These are phyloP conservation scores for Columba guinea DNA, from an alignment of 2,797 vertebrate genomes.

Conservation along the genomic window DNA sequence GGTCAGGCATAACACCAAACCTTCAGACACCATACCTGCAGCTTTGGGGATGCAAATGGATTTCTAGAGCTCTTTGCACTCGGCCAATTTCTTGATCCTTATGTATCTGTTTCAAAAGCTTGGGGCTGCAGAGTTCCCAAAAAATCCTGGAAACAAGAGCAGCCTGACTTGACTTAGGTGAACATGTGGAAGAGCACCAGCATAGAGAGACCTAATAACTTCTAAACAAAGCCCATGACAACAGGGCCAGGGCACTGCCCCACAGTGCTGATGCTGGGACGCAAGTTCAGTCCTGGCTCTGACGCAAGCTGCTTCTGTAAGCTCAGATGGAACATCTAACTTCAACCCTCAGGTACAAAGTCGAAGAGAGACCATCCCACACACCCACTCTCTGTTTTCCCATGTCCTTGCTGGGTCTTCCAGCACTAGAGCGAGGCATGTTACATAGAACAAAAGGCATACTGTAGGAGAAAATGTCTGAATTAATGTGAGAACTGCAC, in stretches of 20 bases:
- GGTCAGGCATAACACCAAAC: neutral
- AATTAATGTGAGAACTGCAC: neutral
- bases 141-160: neutral
- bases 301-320: neutral
- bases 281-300: neutral
- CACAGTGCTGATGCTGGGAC: neutral
- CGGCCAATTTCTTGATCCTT: neutral
- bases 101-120: neutral
- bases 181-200: neutral
- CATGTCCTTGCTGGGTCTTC: neutral
- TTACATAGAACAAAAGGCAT: neutral
- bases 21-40: neutral
- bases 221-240: neutral
- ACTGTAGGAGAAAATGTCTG: neutral
- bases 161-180: neutral
- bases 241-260: fast-evolving
- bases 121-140: neutral
- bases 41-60: neutral
- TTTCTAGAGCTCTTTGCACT: neutral
- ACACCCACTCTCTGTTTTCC: neutral
- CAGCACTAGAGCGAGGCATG: neutral
- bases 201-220: neutral
- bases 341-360: neutral
- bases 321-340: neutral
- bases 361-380: neutral